phyloP scores from a whole-genome alignment of 1,140 invertebrate genomes.

The Lerema accius region DNA sequence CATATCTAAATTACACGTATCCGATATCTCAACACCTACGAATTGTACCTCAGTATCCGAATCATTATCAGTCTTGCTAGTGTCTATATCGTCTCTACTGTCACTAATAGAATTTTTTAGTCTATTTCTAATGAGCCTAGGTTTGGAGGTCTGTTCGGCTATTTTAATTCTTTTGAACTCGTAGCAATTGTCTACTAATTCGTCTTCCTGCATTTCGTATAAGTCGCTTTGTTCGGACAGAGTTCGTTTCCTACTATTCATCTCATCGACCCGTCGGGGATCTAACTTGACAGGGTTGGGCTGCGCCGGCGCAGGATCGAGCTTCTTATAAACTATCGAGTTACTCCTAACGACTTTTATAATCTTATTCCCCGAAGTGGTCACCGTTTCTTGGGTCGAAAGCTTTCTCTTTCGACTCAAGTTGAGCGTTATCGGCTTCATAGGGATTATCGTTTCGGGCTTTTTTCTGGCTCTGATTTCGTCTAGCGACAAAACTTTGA shows the following conservation, averaged over 20 bases:
- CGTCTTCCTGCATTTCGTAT: slow-evolving; percentile 65
- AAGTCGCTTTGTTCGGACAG: slow-evolving; percentile 68
- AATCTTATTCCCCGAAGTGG: slow-evolving; percentile 71
- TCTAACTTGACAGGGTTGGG: slow-evolving; percentile 47
- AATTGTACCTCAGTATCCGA: slow-evolving; percentile 72
- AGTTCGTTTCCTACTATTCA: slow-evolving; percentile 61
- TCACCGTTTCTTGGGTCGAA: slow-evolving; percentile 69
- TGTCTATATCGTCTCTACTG: slow-evolving; percentile 44
- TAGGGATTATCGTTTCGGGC: slow-evolving; percentile 54
- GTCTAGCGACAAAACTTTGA: slow-evolving; percentile 70
- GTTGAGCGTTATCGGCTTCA: slow-evolving; percentile 62
- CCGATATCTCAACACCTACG: slow-evolving; percentile 55
- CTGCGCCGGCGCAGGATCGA: slow-evolving; percentile 52
- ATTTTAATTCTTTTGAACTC: slow-evolving; percentile 76
- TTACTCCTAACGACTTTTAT: slow-evolving; percentile 75
- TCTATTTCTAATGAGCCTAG: slow-evolving; percentile 65
- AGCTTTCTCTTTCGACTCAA: slow-evolving; percentile 65
- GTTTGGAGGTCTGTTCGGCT: slow-evolving; percentile 58
- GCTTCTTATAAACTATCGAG: slow-evolving; percentile 73
- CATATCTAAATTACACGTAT: slow-evolving; percentile 41
- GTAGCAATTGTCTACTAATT: slow-evolving; percentile 68
- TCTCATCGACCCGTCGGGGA: slow-evolving; percentile 44
- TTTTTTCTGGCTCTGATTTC: slow-evolving; percentile 71
- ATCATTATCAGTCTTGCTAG: slow-evolving; percentile 52
- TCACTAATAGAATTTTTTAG: slow-evolving; percentile 49